Base-by-base conservation (phyloP, 1,140 invertebrate genomes). In the Cecropterus lyciades region DNA sequence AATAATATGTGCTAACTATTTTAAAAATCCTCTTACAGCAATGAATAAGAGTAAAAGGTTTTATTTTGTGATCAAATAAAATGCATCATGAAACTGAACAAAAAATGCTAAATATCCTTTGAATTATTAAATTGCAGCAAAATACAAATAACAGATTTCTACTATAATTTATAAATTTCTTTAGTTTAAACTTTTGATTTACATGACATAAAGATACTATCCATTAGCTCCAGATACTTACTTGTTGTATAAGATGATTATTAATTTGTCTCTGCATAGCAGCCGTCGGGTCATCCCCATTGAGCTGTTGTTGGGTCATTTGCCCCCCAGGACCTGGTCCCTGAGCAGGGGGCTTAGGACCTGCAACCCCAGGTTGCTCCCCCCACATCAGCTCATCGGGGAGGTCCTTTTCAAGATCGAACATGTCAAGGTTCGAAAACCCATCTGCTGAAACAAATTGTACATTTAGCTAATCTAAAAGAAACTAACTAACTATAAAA, bases 361-460 rank as follows among this genome's bases (percentile, higher is more conserved):
- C 84, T 80, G 93, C 70, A 76, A 94, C 89, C 77, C 93, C 93
- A 24, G 94, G 89, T 74, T 94, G 93, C 79, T 95, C 94, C 65
- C 94, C 94, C 96, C 96, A 97, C 80, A 98, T 96, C 55, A 99
- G 92, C 92, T 98, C 98, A 93, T 98, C 97, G 33, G 98, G 98
- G 67, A 99, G 94, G 91, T 98, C 96, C 93, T 98, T 97, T 93
- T 98, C 97, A 88, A 98, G 93, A 92, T 97, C 96, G 87, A 96
- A 96, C 95, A 96, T 96, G 84, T 96, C 96, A 80, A 95, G 94
- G 92, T 95, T 96, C 65, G 95, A 95, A 85, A 97, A 94, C 72
- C 95, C 93, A 93, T 96, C 95, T 95, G 86, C 70, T 82, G 78
- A 72, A 84, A 82, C 62, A 79, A 65, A 67, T 60, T 53, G 59